These are phyloP conservation scores for Frankliniella intonsa DNA, from an alignment of 2,888 invertebrate genomes.

Conservation along the genomic window DNA sequence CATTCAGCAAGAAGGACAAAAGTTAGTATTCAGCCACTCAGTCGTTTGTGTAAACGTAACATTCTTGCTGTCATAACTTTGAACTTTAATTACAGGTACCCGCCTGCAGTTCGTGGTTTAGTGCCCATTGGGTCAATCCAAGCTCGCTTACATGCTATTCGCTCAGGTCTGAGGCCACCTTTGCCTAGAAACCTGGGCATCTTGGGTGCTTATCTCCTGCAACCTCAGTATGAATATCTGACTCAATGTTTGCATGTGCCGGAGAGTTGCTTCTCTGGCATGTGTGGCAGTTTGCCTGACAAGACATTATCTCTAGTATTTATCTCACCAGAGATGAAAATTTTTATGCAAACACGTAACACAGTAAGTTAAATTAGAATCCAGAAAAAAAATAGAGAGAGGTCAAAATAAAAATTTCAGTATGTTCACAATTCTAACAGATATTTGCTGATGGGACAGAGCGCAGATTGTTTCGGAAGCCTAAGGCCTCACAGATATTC, in stretches of 20 bases:
- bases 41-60: background rate
- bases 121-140: background rate
- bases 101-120: background rate
- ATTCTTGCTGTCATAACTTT: background rate
- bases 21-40: background rate
- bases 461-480: background rate
- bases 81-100: background rate
- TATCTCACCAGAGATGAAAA: background rate
- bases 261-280: background rate
- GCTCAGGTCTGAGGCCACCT: background rate
- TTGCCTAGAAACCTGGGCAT: background rate
- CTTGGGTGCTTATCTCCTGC: background rate
- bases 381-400: too few species aligned
- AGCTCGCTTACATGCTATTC: background rate
- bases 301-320: background rate
- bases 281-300: background rate
- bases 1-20: background rate
- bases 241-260: background rate
- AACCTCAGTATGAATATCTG: background rate
- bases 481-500: background rate
- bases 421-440: background rate
- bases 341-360: background rate
- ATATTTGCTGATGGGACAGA: background rate
- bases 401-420: background rate
- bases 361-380: background rate